Base-by-base conservation (phyloP, 2,113 vertebrate species). In the Cyanoderma ruficeps region DNA sequence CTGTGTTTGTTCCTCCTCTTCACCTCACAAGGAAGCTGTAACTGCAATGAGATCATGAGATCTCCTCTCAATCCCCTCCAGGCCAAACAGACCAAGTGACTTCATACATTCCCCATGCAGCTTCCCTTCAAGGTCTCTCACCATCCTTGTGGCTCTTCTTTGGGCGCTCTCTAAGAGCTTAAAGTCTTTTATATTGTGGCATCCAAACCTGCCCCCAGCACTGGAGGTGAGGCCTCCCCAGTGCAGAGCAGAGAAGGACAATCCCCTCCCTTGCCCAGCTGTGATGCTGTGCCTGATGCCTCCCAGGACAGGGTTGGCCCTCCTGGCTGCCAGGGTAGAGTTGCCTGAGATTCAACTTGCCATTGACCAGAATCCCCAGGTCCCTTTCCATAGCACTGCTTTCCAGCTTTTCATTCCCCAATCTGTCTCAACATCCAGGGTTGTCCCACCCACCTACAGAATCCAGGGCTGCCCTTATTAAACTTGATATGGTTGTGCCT, bases 181-280 rank as follows among this genome's bases (percentile, higher is more conserved):
- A 13, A 24, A 3, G 5, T 16, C 2, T 7, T 21, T 69, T 15
- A 11, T n/a, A 39, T 3, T 28, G 47, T 11, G 13, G 15, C 30
- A 35, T 4, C 14, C n/a, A 46, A 18, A 46, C 0, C 28, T 25
- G 30, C 28, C 3, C 28, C 21, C 53, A 83, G 25, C 20, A 31
- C 47, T 31, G 0, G 1, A 47, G 24, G 13, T 47, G n/a, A 53
- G 23, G n/a, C 46, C 0, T 0, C 28, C 2, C 7, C 69, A 56
- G 31, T 0, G 3, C 61, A 56, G 41, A 28, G n/a, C 64, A 78
- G 28, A 44, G 52, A 4, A 0, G 30, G 53, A 82, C 78, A 82
- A 60, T 31, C 16, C 28, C 20, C n/a, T 82, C 20, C 23, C n/a
- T 18, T 20, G 16, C 24, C 52, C 0, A 0, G 33, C 39, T 67